Conservation (phyloP, 2,797 vertebrate species). For the Peromyscus aztecus region DNA sequence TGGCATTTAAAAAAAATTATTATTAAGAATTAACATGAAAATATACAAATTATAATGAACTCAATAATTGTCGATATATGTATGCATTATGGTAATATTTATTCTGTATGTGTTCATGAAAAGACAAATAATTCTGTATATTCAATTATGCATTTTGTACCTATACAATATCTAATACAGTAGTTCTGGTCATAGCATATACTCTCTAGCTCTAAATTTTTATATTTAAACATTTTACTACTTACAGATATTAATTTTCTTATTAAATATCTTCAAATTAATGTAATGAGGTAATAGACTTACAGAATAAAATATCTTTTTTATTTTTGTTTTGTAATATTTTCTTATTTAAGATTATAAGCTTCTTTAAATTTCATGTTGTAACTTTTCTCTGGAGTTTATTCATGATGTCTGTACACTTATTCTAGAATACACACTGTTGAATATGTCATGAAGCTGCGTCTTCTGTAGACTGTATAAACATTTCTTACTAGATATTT, state of each 20-base stretch:
- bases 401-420: neutral
- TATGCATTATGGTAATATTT: neutral
- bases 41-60: neutral
- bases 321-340: neutral
- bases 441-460: neutral
- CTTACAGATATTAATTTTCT: neutral
- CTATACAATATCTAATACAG: fast-evolving
- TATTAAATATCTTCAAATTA: neutral
- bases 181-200: neutral
- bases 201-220: neutral
- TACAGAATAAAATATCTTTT: neutral
- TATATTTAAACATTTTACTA: neutral
- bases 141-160: neutral
- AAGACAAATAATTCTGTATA: neutral
- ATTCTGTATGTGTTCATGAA: neutral
- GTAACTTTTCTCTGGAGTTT: neutral
- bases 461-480: neutral
- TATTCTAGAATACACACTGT: neutral
- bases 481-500: neutral
- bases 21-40: neutral
- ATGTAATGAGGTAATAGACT: neutral
- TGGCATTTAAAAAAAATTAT: neutral
- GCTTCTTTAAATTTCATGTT: neutral
- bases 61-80: neutral
- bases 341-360: neutral